Percentiles rank a stretch among this genome's conserved stretches.
phyloP scores from a whole-genome alignment of 2,888 invertebrate species.

The Acholoe squamosa region DNA sequence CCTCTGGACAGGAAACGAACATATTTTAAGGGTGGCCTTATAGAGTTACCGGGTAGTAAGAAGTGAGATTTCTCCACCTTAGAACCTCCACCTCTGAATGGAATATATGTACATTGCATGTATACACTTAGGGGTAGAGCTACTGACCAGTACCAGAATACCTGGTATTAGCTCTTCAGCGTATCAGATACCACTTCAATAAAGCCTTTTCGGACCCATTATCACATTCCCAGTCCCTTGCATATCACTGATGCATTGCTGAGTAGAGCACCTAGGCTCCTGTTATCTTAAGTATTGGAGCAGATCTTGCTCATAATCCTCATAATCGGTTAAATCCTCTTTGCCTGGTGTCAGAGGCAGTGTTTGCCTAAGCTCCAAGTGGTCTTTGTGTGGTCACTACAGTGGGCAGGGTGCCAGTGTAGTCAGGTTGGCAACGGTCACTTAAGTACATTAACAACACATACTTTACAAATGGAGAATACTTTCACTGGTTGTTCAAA shows the following conservation, averaged over 20 bases:
- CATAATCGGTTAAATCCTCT: constrained; percentile 2
- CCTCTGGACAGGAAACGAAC: no score
- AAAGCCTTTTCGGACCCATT: not conserved
- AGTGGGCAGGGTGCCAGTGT: not conserved
- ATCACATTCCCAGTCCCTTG: not conserved
- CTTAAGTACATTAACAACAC: constrained; percentile 4
- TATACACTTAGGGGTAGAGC: no score
- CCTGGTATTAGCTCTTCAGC: no score
- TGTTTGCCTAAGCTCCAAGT: constrained; percentile 11
- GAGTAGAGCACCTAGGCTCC: not conserved
- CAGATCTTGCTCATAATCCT: not conserved
- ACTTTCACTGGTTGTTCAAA: no score
- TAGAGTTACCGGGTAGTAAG: no score
- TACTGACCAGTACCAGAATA: no score
- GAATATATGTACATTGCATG: no score
- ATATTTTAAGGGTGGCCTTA: no score
- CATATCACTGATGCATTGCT: not conserved
- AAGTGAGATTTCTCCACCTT: no score
- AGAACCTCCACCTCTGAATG: no score
- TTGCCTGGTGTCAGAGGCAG: not conserved
- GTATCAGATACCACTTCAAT: not conserved
- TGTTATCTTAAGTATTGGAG: not conserved
- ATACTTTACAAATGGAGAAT: no score
- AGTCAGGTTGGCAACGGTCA: constrained; percentile 3
- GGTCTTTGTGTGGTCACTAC: not conserved